Percentiles rank a stretch among this genome's conserved stretches.
Evolutionary conservation across 2,888 invertebrate species (phyloP).

Genomic region (Hermodice carunculata): DNA sequence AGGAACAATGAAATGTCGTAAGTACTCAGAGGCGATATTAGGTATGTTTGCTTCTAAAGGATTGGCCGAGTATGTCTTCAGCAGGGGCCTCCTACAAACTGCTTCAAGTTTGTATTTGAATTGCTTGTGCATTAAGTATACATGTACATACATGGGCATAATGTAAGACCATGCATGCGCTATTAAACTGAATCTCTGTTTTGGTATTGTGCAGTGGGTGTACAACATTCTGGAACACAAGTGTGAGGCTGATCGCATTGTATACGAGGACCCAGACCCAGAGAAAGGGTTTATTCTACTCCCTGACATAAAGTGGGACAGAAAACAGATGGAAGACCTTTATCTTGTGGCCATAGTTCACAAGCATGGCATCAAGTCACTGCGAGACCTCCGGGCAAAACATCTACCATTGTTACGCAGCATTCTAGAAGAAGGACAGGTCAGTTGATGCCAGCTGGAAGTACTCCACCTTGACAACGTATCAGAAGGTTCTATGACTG

Average conservation of each 20-base stretch:
- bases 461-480: neutral
- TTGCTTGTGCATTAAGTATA: too few species aligned
- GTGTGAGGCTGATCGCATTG: conserved; percentile 88
- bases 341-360: conserved; percentile 88
- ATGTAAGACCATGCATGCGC: too few species aligned
- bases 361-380: conserved; percentile 80
- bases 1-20: too few species aligned
- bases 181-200: too few species aligned
- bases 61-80: too few species aligned
- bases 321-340: conserved; percentile 80
- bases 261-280: conserved; percentile 84
- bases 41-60: too few species aligned
- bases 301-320: conserved; percentile 98
- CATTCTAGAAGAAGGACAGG: conserved; percentile 81
- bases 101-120: too few species aligned
- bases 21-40: too few species aligned
- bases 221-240: conserved; percentile 95
- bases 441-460: conserved; percentile 64
- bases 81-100: too few species aligned
- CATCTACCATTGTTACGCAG: conserved; percentile 88
- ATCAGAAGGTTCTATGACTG: too few species aligned
- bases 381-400: conserved; percentile 83
- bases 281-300: conserved; percentile 80
- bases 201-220: conserved; percentile 88
- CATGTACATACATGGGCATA: too few species aligned